Evolutionary conservation across 2,797 vertebrate species (phyloP), one percentile per base, ranked within the genome.

Genomic region (Argentina silus): DNA sequence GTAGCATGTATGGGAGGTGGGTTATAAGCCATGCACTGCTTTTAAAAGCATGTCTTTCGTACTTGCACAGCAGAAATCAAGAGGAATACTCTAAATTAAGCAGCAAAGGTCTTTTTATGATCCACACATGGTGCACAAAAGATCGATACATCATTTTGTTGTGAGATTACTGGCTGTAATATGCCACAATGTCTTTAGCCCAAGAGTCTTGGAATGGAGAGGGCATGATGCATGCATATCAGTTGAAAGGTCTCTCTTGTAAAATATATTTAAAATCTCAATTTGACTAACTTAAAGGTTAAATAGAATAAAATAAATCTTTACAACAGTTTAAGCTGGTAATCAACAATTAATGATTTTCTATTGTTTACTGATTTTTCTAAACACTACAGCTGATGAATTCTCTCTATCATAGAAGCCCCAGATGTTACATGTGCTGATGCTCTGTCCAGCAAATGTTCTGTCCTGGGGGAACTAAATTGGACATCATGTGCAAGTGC

Each of bases 111-210:
- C 69, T 87, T 81, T 87, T 81, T 45, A 75, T 74, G 74, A 85
- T 75, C 77, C 82, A 84, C 62, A 81, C 76, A 67, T 78, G 81
- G 75, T 73, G 51, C 76, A 69, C 60, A 67, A 76, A 15, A 69
- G 73, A 90, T 92, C 89, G 88, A 91, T 91, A 90, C 63, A 80
- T 87, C 70, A 89, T 91, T 89, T 86, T 87, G 76, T 78, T 70
- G 69, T 75, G 75, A 86, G 81, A 90, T 90, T 78, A 89, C 85
- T 85, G 73, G 76, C 75, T 82, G 60, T 72, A 84, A 78, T 81
- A 82, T 73, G 75, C 77, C 70, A 77, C 72, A 73, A 17, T 65
- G 71, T 73, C 75, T 50, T 70, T 57, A 72, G 77, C 78, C 57
- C 72, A 59, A 44, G 48, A 61, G 36, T 81, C 55, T 55, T 15